Evolutionary conservation across 2,113 vertebrate genomes (phyloP), one percentile per base, ranked within the genome.

Genomic region (Crypturellus undulatus): DNA sequence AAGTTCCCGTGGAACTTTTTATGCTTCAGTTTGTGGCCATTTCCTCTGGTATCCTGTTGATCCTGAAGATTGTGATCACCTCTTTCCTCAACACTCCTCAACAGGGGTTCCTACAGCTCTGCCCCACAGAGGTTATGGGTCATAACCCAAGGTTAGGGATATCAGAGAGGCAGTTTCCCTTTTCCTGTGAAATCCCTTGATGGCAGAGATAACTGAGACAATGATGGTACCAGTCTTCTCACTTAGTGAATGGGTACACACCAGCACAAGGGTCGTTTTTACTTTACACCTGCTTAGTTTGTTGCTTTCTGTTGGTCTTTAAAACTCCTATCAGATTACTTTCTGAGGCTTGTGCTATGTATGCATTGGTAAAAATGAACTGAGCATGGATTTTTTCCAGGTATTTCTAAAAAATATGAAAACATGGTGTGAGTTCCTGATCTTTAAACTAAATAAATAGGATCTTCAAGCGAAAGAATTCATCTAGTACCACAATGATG

Each of bases 391-490:
- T 86, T 85, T 85, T 91, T 92, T 62, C 3, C 1, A 77, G 47
- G 71, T 28, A 6, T 25, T 6, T 73, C 70, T 5, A 2, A 85
- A 88, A 84, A 89, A 64, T 32, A 10, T 64, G 42, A 77, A 86
- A 70, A 70, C 58, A 54, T 10, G 3, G 77, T 16, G 3, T 42
- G 11, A 84, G 21, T 2, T 60, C 14, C 60, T 84, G 0, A 2
- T 84, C 76, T 81, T 71, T 15, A n/a, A 60, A 75, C 60, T 86
- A 90, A 70, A 83, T 51, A 60, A 36, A 64, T n/a, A 28, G 3
- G 34, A 32, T 38, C 19, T 70, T 45, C 51, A 67, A 67, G 36
- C 20, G 1, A 15, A 71, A 88, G 12, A 42, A 25, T 4, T 14
- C 9, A 42, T 52, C 38, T 36, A 65, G 47, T 4, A 40, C 15